These are phyloP conservation scores for Hyalella azteca DNA, from an alignment of 2,888 invertebrate genomes.

Conservation along the genomic window DNA sequence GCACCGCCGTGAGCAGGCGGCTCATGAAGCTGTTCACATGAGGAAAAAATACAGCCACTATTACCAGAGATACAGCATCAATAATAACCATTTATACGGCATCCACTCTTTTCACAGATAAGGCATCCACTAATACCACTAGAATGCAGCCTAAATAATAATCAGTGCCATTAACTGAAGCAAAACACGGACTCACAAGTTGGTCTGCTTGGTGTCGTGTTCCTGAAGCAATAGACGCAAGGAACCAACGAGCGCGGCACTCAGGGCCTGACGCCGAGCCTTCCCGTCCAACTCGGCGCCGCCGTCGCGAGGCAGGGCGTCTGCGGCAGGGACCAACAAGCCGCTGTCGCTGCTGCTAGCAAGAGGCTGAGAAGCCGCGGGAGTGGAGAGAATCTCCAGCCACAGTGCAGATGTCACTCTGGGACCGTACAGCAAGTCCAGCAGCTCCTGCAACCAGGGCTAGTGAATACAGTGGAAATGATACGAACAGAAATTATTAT, in stretches of 20 bases:
- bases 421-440: conserved; percentile 73
- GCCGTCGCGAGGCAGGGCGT: not conserved
- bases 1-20: conserved; percentile 82
- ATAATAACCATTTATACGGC: no score
- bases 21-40: conserved; percentile 73
- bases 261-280: not conserved
- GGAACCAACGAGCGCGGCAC: conserved; percentile 61
- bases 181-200: no score
- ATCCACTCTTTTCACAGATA: no score
- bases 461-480: not conserved
- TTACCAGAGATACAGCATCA: no score
- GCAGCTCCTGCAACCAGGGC: conserved; percentile 68
- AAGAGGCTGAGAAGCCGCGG: conserved; percentile 63
- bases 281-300: not conserved
- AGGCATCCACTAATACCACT: no score
- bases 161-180: no score
- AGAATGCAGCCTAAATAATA: no score
- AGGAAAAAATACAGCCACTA: not conserved
- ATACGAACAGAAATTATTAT: no score
- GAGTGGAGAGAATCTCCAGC: conserved; percentile 67
- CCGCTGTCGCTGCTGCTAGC: conserved; percentile 60
- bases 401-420: conserved; percentile 73
- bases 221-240: conserved; percentile 63
- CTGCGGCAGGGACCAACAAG: not conserved
- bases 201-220: conserved; percentile 82